phyloP scores from a whole-genome alignment of 2,113 vertebrate genomes.

The Protobothrops flavoviridis region DNA sequence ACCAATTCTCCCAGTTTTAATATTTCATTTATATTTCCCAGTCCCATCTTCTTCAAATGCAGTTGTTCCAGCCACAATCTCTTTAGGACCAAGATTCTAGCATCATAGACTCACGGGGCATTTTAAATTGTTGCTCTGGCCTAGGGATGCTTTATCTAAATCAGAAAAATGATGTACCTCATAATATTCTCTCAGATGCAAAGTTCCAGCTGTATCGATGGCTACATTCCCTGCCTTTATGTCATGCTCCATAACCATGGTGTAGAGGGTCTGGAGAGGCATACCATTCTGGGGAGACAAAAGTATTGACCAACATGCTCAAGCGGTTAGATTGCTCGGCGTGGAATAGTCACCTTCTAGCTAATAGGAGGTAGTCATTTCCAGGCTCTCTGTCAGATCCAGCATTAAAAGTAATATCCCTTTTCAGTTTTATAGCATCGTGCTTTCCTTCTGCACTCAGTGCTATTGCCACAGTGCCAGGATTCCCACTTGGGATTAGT shows the following conservation, averaged over 20 bases:
- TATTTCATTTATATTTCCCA: no score
- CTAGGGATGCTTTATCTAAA: not conserved
- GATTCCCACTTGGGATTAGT: not conserved
- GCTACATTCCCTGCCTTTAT: slow-evolving; percentile 70
- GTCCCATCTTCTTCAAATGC: not conserved
- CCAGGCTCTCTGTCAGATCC: not conserved
- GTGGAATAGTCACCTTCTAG: not conserved
- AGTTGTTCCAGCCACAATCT: not conserved
- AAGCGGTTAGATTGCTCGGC: not conserved
- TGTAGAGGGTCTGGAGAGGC: slow-evolving; percentile 84
- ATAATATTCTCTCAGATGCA: slow-evolving; percentile 83
- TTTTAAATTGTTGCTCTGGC: not conserved
- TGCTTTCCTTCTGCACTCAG: not conserved
- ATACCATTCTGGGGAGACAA: slow-evolving; percentile 76
- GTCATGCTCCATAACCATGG: slow-evolving; percentile 84
- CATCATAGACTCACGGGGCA: accelerated
- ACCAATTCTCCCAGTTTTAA: not conserved
- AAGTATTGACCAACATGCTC: not conserved
- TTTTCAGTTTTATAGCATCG: not conserved
- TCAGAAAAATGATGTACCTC: slow-evolving; percentile 66
- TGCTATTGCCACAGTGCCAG: not conserved
- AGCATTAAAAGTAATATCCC: not conserved
- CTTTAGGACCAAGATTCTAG: not conserved
- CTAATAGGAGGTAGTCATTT: not conserved
- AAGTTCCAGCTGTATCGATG: slow-evolving; percentile 66